These are phyloP conservation scores for Labeo calbasu DNA, from an alignment of 2,797 vertebrate species.

Conservation along the genomic window DNA sequence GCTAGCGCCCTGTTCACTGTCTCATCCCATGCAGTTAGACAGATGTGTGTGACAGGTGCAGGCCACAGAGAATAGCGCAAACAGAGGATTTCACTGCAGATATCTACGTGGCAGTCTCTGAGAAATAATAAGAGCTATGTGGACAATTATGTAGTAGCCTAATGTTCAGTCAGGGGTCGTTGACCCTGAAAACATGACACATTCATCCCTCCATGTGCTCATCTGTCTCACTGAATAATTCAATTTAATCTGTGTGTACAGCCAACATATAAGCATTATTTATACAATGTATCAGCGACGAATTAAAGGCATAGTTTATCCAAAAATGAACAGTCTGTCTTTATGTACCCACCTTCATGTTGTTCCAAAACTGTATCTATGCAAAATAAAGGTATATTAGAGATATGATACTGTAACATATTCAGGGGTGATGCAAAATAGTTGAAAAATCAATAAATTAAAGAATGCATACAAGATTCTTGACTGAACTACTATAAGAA, in stretches of 20 bases:
- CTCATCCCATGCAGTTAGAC: constrained; percentile 27
- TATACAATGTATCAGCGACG: background rate
- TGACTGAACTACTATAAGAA: background rate
- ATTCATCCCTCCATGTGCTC: background rate
- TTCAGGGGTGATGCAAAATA: background rate
- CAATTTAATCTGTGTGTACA: background rate
- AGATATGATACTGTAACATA: background rate
- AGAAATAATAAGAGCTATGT: background rate
- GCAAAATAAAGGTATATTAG: background rate
- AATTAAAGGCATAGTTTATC: background rate
- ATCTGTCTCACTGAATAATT: too few species aligned
- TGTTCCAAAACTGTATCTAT: background rate
- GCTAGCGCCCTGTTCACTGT: constrained; percentile 38
- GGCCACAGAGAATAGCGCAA: constrained; percentile 32
- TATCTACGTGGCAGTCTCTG: background rate
- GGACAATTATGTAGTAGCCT: background rate
- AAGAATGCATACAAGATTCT: background rate
- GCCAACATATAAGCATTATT: background rate
- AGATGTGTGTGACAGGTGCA: constrained; percentile 57
- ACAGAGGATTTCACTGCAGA: background rate
- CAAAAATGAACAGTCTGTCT: background rate
- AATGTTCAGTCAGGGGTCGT: constrained; percentile 13
- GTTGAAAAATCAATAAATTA: background rate
- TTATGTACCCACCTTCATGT: background rate
- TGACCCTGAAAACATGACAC: constrained; percentile 32